Evolutionary conservation across 2,888 invertebrate genomes (phyloP).

Genomic region (Drosophila prostipennis): DNA sequence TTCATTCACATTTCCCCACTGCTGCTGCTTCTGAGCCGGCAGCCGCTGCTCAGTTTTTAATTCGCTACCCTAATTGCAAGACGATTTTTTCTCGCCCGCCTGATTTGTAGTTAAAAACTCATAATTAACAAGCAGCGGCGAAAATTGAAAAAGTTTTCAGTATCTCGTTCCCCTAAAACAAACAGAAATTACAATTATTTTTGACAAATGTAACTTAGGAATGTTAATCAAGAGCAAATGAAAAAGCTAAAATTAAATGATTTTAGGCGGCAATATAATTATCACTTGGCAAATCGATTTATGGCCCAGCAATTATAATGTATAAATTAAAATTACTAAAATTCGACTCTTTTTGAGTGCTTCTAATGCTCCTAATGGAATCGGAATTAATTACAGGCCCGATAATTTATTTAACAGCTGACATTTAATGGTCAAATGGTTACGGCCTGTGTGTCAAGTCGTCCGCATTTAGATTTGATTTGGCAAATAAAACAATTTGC

Average conservation of each 20-base stretch:
- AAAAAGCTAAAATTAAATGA: conserved; percentile 15
- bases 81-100: conserved; percentile 53
- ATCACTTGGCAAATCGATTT: conserved; percentile 18
- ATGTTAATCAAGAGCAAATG: conserved; percentile 24
- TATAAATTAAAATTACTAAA: conserved; percentile 9
- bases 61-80: conserved; percentile 65
- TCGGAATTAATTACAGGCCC: conserved; percentile 21
- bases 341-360: background rate
- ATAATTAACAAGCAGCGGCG: conserved; percentile 52
- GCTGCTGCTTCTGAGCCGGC: no score
- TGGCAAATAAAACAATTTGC: conserved; percentile 36
- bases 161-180: background rate
- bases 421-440: conserved; percentile 35
- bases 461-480: conserved; percentile 23
- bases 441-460: conserved; percentile 10
- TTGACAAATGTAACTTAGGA: conserved; percentile 8
- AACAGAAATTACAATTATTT: conserved; percentile 12
- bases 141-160: conserved; percentile 51
- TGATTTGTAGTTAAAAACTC: conserved; percentile 50
- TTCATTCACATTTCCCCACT: conserved; percentile 72
- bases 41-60: conserved; percentile 36
- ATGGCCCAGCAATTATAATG: conserved; percentile 9
- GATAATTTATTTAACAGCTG: conserved; percentile 41
- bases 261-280: conserved; percentile 6
- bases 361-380: conserved; percentile 19